Base-by-base conservation (phyloP, 2,113 vertebrate genomes). In the Phoxinus phoxinus region DNA sequence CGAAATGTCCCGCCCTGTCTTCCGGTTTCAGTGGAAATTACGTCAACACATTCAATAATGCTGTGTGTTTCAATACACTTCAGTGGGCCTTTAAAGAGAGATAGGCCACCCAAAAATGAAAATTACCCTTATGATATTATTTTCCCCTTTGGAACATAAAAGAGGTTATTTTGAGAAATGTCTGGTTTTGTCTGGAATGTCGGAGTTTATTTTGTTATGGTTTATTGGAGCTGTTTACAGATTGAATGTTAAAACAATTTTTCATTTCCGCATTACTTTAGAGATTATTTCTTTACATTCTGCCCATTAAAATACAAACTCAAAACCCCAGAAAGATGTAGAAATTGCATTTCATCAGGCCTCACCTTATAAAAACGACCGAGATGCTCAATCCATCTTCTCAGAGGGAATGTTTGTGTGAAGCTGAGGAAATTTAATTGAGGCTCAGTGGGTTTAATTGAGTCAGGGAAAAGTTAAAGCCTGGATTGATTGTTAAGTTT, bases 361-460 rank as follows among this genome's bases (percentile, higher is more conserved):
- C 13, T 44, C 37, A 3, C 11, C 8, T 1, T n/a, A 51, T 81
- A 23, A 67, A 46, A 44, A 63, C 21, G 10, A 10, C 21, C 78
- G 15, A 81, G 78, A 65, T 46, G 25, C 46, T 83, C 32, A 35
- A 35, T 59, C 63, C 23, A n/a, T 80, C 84, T 13, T 37, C 35
- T 73, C 25, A 35, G 59, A n/a, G 61, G 59, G 46, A 67, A 17
- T 72, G 82, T 88, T 86, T 88, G 85, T 82, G 87, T 21, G 37
- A 72, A 65, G 79, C 82, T 32, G 81, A 80, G 56, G 83, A 86
- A 88, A 91, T 88, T 88, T 90, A 91, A 92, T 89, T 87, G 89
- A 88, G 91, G 90, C 83, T 37, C 88, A 90, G 90, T 86, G 88
- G 88, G 92, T 91, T 93, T 90, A 91, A 94, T 92, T 93, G 88